Base-by-base conservation (phyloP, 2,888 invertebrate species). In the Drosophila nigricruria region DNA sequence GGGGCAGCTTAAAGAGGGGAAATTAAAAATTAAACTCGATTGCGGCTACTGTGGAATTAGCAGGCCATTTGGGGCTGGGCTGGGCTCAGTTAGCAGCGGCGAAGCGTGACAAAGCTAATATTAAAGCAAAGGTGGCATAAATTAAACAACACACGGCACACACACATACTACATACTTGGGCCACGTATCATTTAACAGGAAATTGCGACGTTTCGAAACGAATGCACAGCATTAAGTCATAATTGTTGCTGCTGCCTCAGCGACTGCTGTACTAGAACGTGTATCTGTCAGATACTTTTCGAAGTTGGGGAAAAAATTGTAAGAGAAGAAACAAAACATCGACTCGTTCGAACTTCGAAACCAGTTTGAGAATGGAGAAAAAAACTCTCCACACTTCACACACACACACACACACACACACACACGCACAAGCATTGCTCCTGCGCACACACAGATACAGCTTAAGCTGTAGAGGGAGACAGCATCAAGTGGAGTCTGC, bases 71-170 rank as follows among this genome's bases (percentile, higher is more conserved):
- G 66, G 64, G 62, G 50, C 57, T 14, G 59, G 45, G 25, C 20
- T 27, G 32, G 27, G 27, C 25, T 27, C 47, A 47, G 27, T 47
- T 47, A 27, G 25, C 49, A 42, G 43, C 76, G 77, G 74, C 88
- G 73, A 79, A 81, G 73, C 86, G 78, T 80, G 82, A 86, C 88
- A 82, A 89, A 86, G 88, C 89, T 81, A 89, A 89, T 85, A 86
- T 80, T 88, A 82, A 80, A 71, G 73, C 76, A 82, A 80, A 86
- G 86, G 86, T 86, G 86, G 86, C 85, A 89, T 86, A 85, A 89
- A 89, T 86, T 89, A 84, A 82, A 85, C 69, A 73, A 32, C 59
- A 47, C 45, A 30, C 42, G 36, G 25, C 32, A 50, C 42, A 36
- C 53, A 38, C 25, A 20, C 49, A 52, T 36, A 27, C 27, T 20